phyloP scores from a whole-genome alignment of 2,797 vertebrate species.

The Tinamus major region DNA sequence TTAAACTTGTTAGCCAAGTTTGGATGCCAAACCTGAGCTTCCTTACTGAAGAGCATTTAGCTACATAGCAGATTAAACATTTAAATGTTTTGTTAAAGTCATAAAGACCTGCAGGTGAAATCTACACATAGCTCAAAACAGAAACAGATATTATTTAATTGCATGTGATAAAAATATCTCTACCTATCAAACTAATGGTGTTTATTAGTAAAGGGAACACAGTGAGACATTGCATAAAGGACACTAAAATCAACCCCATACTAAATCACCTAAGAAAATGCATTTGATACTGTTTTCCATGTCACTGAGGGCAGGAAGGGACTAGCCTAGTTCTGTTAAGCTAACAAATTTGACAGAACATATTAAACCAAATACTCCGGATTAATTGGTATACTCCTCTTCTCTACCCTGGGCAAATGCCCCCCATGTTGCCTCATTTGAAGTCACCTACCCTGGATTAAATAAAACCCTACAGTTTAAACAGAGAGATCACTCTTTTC shows the following conservation, averaged over 20 bases:
- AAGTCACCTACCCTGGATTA: neutral
- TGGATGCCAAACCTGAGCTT: neutral
- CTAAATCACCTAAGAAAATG: neutral
- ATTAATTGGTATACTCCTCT: neutral
- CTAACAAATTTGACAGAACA: neutral
- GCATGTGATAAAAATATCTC: neutral
- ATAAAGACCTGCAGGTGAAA: neutral
- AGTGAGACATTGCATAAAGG: neutral
- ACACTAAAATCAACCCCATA: neutral
- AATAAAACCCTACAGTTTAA: neutral
- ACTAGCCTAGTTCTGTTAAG: neutral
- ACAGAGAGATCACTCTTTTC: slow-evolving; percentile 5
- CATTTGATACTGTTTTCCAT: neutral
- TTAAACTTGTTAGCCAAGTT: neutral
- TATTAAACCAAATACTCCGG: neutral
- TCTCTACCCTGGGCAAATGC: neutral
- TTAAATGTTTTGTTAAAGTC: neutral
- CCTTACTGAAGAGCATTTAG: neutral
- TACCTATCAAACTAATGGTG: neutral
- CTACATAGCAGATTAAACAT: neutral
- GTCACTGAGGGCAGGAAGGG: neutral
- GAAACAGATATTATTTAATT: neutral
- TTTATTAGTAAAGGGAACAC: neutral
- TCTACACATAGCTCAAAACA: neutral
- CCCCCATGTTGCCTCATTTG: neutral